Conservation (phyloP, 1,140 invertebrate species). For the Pteromalus puparum region DNA sequence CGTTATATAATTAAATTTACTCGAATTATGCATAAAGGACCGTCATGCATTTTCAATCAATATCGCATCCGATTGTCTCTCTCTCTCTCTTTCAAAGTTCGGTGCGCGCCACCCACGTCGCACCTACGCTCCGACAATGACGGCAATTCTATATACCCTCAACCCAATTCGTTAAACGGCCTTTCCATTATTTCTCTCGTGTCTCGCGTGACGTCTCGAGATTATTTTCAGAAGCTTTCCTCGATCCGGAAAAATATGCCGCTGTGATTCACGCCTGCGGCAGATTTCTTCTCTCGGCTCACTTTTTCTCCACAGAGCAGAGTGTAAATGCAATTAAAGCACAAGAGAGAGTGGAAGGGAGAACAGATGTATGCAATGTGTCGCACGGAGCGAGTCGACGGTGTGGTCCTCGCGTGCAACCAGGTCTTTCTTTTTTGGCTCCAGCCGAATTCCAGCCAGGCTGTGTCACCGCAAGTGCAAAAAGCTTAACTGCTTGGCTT, state of each 20-base stretch:
- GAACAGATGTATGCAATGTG: background rate
- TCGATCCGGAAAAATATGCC: too few relatives aligned
- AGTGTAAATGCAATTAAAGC: slow-evolving; percentile 8
- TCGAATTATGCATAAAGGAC: background rate
- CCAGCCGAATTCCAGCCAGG: background rate
- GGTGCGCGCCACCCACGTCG: background rate
- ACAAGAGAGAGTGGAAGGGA: background rate
- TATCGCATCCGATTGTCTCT: too few relatives aligned
- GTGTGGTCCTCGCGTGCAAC: slow-evolving; percentile 1
- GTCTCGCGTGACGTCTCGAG: too few relatives aligned
- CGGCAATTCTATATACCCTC: background rate
- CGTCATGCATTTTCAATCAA: too few relatives aligned
- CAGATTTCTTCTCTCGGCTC: too few relatives aligned
- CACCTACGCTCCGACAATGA: background rate
- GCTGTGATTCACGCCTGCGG: too few relatives aligned
- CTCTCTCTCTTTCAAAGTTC: background rate
- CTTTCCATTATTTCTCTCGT: background rate
- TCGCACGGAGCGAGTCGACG: too few relatives aligned
- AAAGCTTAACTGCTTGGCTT: background rate
- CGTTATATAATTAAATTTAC: background rate
- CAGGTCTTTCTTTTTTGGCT: background rate
- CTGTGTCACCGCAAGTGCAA: background rate
- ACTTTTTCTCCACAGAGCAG: background rate
- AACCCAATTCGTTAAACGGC: slow-evolving; percentile 1
- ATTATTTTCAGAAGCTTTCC: too few relatives aligned